Percentiles rank a stretch among this genome's conserved stretches.
These are phyloP conservation scores for Neosilurus hyrtlii DNA, from an alignment of 2,797 vertebrate species.

Conservation along the genomic window DNA sequence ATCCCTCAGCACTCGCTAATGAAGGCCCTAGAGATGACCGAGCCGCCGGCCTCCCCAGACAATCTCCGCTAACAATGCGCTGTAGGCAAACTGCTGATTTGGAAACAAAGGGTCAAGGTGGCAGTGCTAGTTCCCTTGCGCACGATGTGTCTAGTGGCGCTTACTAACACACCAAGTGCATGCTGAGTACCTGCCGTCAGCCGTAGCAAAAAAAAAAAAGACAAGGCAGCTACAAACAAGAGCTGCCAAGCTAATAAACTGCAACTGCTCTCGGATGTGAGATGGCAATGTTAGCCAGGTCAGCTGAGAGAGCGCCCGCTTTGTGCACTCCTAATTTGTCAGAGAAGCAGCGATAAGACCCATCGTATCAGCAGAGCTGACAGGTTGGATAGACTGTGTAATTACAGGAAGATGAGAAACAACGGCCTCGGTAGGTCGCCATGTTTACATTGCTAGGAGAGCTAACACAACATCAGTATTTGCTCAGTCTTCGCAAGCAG, in stretches of 20 bases:
- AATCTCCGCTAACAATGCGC: conserved; percentile 66
- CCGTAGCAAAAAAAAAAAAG: conserved; percentile 6
- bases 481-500: conserved; percentile 12
- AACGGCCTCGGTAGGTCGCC: background rate
- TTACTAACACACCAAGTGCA: conserved; percentile 52
- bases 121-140: conserved; percentile 53
- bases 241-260: conserved; percentile 52
- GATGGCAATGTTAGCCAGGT: conserved; percentile 48
- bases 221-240: conserved; percentile 57
- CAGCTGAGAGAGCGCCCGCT: conserved; percentile 46
- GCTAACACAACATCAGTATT: conserved; percentile 4
- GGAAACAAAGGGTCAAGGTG: conserved; percentile 67
- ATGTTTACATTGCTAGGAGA: conserved; percentile 8
- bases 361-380: conserved; percentile 65
- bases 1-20: conserved; percentile 64
- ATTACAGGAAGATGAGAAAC: conserved; percentile 61
- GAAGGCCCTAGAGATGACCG: conserved; percentile 72
- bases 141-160: conserved; percentile 46
- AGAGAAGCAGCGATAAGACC: conserved; percentile 61
- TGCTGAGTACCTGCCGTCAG: conserved; percentile 43
- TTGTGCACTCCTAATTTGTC: conserved; percentile 66
- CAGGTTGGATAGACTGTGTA: conserved; percentile 65
- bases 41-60: conserved; percentile 64
- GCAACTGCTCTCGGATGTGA: conserved; percentile 47
- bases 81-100: conserved; percentile 73